A percentile compares a stretch with the other conserved stretches of the same genome.
Evolutionary conservation across 2,888 invertebrate species (phyloP).

Genomic region (Orgyia antiqua): DNA sequence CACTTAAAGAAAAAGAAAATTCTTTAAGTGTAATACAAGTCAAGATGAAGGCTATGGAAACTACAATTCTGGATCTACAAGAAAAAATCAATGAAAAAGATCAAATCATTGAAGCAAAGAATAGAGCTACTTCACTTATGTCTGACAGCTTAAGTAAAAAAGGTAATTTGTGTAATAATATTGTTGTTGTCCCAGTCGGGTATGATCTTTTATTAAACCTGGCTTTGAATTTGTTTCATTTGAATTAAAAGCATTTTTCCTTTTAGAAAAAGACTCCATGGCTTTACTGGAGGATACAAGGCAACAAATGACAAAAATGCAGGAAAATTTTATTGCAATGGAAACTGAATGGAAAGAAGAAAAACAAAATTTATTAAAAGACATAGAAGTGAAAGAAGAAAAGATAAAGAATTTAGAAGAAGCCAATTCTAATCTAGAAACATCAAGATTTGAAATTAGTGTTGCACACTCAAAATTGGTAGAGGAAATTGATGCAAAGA

Average conservation of each 20-base stretch:
- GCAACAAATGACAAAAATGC: conserved; percentile 89
- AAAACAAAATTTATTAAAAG: conserved; percentile 73
- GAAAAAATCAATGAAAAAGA: conserved; percentile 90
- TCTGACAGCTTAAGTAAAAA: conserved; percentile 84
- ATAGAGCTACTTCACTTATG: conserved; percentile 87
- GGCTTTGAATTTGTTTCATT: too few relatives aligned
- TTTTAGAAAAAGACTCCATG: conserved; percentile 81
- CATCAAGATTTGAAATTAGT: conserved; percentile 68
- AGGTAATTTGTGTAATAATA: too few relatives aligned
- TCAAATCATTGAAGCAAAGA: conserved; percentile 88
- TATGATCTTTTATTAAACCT: too few relatives aligned
- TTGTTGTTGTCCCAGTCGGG: too few relatives aligned
- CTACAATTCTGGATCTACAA: conserved; percentile 87
- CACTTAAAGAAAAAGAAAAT: conserved; percentile 78
- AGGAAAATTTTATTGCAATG: conserved; percentile 84
- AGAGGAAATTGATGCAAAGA: conserved; percentile 71
- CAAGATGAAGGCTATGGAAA: conserved; percentile 82
- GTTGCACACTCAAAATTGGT: conserved; percentile 73
- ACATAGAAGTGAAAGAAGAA: conserved; percentile 76
- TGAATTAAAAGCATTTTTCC: too few relatives aligned
- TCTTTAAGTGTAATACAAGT: conserved; percentile 60
- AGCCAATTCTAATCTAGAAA: conserved; percentile 72
- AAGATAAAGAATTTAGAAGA: conserved; percentile 77
- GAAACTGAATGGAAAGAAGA: conserved; percentile 85
- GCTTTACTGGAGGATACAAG: conserved; percentile 87